Base-by-base conservation (phyloP, 1,140 invertebrate genomes). In the Drosophila serrata region DNA sequence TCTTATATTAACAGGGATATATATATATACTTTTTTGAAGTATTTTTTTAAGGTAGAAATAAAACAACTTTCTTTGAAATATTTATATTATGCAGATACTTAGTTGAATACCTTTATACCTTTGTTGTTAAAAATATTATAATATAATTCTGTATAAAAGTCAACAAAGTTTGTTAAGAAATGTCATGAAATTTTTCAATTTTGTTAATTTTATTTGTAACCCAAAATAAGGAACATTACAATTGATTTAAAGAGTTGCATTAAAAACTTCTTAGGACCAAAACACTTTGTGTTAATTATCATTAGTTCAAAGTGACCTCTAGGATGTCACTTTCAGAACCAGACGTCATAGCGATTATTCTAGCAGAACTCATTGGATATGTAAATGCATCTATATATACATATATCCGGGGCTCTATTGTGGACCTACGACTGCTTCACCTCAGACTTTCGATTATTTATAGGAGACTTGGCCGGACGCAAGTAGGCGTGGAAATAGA, bases 401-500 rank as follows among this genome's bases (percentile, higher is more conserved):
- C 15, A 13, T 2, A n/a, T 42, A 12, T 24, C 8, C 27, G 24
- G 17, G 6, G 22, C 19, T 8, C 24, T 1, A 24, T 31, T 42
- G 9, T 1, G 22, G 24, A 43, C 19, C 37, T 65, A 35, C 22
- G 27, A 55, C 29, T 49, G 42, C 31, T 75, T 59, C 17, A 12
- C 43, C 13, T n/a, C 49, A 29, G 24, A 40, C 19, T 22, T 56
- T 39, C 46, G 46, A 29, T 49, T 49, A 12, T 4, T 49, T 17
- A 40, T 57, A 29, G n/a, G 5, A 29, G 19, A 11, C 42, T 19
- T 49, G 5, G 49, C 2, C 17, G 40, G 17, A 58, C 95, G 94
- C 13, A 76, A 8, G 35, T 88, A 88, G 6, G 62, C 56, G 5
- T 65, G 42, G 2, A 72, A 5, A 90, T 98, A 98, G 93, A 98